phyloP scores from a whole-genome alignment of 35 echinoderm and acorn worm species.

The Diadema setosum region DNA sequence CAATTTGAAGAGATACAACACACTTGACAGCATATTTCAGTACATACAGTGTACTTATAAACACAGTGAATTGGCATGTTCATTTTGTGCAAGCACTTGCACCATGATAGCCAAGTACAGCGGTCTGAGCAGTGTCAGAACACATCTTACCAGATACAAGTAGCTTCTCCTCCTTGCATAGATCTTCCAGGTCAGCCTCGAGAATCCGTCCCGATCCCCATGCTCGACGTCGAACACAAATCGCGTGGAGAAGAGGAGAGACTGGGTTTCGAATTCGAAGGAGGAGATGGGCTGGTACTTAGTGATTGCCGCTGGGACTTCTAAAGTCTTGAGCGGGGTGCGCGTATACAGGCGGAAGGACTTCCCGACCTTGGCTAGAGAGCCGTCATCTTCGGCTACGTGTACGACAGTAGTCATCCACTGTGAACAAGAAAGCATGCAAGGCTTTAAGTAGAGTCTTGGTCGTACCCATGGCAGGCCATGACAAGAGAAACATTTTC shows the following conservation, averaged over 20 bases:
- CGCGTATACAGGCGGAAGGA: not conserved
- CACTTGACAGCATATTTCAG: too few relatives aligned
- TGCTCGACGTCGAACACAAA: not conserved
- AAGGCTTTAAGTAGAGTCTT: too few relatives aligned
- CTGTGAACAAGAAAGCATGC: not conserved
- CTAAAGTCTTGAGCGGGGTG: not conserved
- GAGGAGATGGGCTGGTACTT: not conserved
- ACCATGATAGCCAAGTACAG: too few relatives aligned
- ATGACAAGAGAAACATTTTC: too few relatives aligned
- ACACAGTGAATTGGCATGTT: too few relatives aligned
- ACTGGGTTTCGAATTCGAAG: not conserved
- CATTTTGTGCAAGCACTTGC: too few relatives aligned
- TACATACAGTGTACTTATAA: too few relatives aligned
- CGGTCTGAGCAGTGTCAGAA: too few relatives aligned
- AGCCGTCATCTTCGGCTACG: not conserved
- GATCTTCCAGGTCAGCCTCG: not conserved
- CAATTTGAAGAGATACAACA: too few relatives aligned
- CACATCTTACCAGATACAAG: not conserved
- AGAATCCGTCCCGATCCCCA: not conserved
- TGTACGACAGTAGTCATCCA: not conserved
- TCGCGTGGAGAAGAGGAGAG: not conserved
- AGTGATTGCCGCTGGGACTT: not conserved
- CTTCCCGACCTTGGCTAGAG: not conserved
- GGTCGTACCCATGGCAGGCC: too few relatives aligned
- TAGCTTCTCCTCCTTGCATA: slow-evolving; percentile 8